Conservation (phyloP, 2,888 invertebrate genomes). For the Pristionchus japonicus region DNA sequence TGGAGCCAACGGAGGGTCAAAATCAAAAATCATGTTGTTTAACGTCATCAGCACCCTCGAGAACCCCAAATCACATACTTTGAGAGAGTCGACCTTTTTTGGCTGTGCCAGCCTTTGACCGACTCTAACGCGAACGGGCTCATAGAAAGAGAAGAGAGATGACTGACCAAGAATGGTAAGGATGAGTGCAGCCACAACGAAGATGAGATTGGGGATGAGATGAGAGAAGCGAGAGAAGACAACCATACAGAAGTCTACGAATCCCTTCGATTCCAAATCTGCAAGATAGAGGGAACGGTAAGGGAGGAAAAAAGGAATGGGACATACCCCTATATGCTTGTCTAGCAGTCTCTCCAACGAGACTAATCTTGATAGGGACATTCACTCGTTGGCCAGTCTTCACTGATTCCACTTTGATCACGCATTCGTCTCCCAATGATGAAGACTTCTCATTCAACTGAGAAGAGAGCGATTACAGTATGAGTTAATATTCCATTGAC, state of each 20-base stretch:
- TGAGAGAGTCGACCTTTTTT: too few species aligned
- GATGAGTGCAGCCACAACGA: background rate
- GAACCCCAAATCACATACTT: too few species aligned
- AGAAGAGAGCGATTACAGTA: background rate
- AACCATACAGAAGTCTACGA: conserved; percentile 55
- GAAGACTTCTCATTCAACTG: conserved; percentile 57
- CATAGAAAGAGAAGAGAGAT: background rate
- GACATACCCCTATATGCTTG: conserved; percentile 55
- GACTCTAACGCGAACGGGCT: too few species aligned
- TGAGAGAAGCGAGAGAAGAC: conserved; percentile 55
- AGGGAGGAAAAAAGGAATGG: background rate
- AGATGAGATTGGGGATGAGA: conserved; percentile 55
- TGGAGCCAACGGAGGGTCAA: too few species aligned
- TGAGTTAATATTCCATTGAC: background rate
- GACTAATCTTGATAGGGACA: conserved; percentile 57
- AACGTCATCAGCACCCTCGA: too few species aligned
- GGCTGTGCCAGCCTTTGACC: too few species aligned
- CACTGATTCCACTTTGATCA: conserved; percentile 52
- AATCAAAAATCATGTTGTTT: too few species aligned
- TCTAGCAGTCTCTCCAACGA: conserved; percentile 60
- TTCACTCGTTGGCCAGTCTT: conserved; percentile 54
- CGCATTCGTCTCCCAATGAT: conserved; percentile 53
- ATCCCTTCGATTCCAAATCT: conserved; percentile 49
- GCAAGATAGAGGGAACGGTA: background rate
- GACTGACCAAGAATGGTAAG: conserved; percentile 21